A percentile compares a stretch with the other conserved stretches of the same genome.
Conservation (phyloP, 1,140 invertebrate species). For the Camponotus vicinus region DNA sequence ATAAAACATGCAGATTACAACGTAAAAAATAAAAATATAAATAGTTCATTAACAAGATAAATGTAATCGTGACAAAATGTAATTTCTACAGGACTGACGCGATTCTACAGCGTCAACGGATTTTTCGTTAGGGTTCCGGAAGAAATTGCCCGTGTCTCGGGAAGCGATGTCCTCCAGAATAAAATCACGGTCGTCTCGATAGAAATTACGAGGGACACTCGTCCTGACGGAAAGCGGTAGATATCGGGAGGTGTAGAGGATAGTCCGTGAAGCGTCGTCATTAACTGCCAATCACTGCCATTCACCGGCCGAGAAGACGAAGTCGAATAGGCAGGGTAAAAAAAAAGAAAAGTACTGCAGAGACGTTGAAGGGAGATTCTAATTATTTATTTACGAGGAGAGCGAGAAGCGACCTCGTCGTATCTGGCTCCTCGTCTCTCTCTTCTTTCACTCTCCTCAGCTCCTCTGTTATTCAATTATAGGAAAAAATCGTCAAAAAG, state of each 20-base stretch:
- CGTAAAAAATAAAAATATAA: background rate
- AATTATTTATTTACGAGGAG: conserved; percentile 77
- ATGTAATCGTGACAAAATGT: conserved; percentile 15
- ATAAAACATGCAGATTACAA: background rate
- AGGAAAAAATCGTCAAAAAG: conserved; percentile 25
- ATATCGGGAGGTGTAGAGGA: conserved; percentile 72
- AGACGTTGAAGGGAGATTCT: conserved; percentile 71
- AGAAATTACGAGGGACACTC: conserved; percentile 72
- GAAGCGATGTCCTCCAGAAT: conserved; percentile 67
- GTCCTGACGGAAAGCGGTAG: conserved; percentile 46
- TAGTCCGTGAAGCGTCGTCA: conserved; percentile 75
- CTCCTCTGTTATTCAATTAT: background rate
- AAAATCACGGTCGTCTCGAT: conserved; percentile 72
- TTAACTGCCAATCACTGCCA: conserved; percentile 82
- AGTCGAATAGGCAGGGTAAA: conserved; percentile 37
- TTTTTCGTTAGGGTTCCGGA: conserved; percentile 4
- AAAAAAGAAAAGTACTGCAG: conserved; percentile 44
- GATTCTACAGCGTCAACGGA: conserved; percentile 30
- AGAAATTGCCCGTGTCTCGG: conserved; percentile 56
- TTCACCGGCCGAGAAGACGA: conserved; percentile 72
- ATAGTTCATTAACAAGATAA: conserved; percentile 37
- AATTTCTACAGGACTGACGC: conserved; percentile 1
- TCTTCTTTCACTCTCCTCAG: background rate
- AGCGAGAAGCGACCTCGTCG: conserved; percentile 35
- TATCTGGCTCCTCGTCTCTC: conserved; percentile 50